These are phyloP conservation scores for Macrophya alboannulata DNA, from an alignment of 2,888 invertebrate species.

Conservation along the genomic window DNA sequence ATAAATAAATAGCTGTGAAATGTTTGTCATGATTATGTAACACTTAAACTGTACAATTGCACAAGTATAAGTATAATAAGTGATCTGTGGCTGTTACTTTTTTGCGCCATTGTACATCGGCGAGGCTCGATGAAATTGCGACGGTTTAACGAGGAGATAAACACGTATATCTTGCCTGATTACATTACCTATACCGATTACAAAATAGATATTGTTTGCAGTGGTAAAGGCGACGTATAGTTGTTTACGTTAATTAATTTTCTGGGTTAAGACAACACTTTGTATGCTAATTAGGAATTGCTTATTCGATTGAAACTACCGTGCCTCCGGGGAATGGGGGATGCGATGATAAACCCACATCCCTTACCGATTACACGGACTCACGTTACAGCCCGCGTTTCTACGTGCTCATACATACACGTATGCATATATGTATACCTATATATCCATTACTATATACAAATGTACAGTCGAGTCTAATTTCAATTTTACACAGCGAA, in stretches of 20 bases:
- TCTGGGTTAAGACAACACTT: conserved; percentile 56
- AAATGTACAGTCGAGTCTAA: neutral
- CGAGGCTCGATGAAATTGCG: neutral
- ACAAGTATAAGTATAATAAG: neutral
- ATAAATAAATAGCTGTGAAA: neutral
- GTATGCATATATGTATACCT: neutral
- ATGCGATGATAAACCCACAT: conserved; percentile 52
- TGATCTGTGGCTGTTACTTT: neutral
- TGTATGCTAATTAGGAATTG: conserved; percentile 60
- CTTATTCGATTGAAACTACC: conserved; percentile 58
- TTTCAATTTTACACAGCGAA: neutral
- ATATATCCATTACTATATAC: neutral
- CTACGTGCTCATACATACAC: conserved; percentile 36
- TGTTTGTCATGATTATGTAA: neutral
- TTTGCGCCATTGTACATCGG: neutral
- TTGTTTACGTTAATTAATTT: conserved; percentile 57
- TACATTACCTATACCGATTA: conserved; percentile 42
- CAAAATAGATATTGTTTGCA: conserved; percentile 43
- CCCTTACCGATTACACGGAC: conserved; percentile 48
- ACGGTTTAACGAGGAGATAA: conserved; percentile 40
- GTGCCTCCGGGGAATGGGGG: conserved; percentile 30
- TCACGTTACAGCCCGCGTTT: neutral
- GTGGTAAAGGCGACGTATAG: conserved; percentile 38
- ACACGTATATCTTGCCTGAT: conserved; percentile 45
- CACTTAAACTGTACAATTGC: neutral